Conservation (phyloP, 2,888 invertebrate genomes). For the Chrysolina americana region DNA sequence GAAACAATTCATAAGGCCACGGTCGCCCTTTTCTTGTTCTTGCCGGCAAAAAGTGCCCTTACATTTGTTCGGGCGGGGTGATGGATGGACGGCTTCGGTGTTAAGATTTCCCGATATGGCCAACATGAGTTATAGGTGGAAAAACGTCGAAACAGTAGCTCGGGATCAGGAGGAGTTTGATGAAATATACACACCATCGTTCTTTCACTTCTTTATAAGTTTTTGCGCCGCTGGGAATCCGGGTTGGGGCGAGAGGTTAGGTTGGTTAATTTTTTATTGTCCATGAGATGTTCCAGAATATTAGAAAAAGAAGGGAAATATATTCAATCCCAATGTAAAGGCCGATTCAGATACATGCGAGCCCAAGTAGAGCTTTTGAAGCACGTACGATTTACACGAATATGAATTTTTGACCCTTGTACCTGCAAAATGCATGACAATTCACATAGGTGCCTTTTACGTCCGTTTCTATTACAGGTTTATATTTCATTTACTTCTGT, state of each 20-base stretch:
- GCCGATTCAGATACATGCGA: too few species aligned
- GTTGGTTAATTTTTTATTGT: conserved; percentile 22
- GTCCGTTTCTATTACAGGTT: too few species aligned
- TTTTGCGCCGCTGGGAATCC: conserved; percentile 19
- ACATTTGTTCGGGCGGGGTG: conserved; percentile 39
- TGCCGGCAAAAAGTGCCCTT: conserved; percentile 44
- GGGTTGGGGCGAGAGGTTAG: conserved; percentile 26
- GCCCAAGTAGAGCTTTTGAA: too few species aligned
- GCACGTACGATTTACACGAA: too few species aligned
- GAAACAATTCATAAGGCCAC: conserved; percentile 47
- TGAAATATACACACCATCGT: conserved; percentile 37
- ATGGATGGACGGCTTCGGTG: conserved; percentile 49
- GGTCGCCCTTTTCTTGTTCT: conserved; percentile 38
- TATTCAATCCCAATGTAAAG: too few species aligned
- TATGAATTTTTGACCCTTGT: too few species aligned
- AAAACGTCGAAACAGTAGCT: conserved; percentile 46
- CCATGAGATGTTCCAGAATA: background rate
- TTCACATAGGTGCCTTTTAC: too few species aligned
- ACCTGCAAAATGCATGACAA: too few species aligned
- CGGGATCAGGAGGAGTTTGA: conserved; percentile 35
- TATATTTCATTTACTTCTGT: too few species aligned
- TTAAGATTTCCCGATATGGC: conserved; percentile 49
- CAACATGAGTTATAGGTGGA: conserved; percentile 47
- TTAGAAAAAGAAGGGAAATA: too few species aligned
- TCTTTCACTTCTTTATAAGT: conserved; percentile 22